These are phyloP conservation scores for Plebejus melissa DNA, from an alignment of 2,888 invertebrate genomes.

Conservation along the genomic window DNA sequence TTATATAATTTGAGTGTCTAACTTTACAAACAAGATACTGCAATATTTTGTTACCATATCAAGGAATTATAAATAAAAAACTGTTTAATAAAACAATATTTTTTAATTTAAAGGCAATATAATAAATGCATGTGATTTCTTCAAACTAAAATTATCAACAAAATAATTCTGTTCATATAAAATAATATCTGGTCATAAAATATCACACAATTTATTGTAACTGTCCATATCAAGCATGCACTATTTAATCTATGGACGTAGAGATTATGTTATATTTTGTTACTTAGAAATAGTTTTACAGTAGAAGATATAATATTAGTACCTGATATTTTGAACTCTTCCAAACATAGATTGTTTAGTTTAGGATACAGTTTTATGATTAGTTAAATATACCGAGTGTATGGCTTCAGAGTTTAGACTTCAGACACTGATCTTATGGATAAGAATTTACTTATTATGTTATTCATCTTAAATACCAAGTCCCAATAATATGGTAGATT, in stretches of 20 bases:
- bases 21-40: not conserved
- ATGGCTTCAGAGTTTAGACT: not conserved
- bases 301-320: constrained; percentile 14
- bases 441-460: not conserved
- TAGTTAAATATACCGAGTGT: not conserved
- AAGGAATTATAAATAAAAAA: not conserved
- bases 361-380: not conserved
- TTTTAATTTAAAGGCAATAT: constrained; percentile 27
- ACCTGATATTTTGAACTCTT: constrained; percentile 14
- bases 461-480: not conserved
- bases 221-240: constrained; percentile 35
- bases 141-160: constrained; percentile 6
- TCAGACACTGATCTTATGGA: not conserved
- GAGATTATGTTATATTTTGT: constrained; percentile 26
- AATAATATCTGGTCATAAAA: constrained; percentile 35
- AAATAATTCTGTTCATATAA: constrained; percentile 28
- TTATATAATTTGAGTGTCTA: not conserved
- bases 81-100: constrained; percentile 17
- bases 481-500: not conserved
- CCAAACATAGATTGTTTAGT: not conserved
- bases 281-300: constrained; percentile 5
- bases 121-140: constrained; percentile 26
- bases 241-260: constrained; percentile 38
- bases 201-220: constrained; percentile 41
- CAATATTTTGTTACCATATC: constrained; percentile 13